These are phyloP conservation scores for Drosophila lutescens DNA, from an alignment of 2,888 invertebrate species.

Conservation along the genomic window DNA sequence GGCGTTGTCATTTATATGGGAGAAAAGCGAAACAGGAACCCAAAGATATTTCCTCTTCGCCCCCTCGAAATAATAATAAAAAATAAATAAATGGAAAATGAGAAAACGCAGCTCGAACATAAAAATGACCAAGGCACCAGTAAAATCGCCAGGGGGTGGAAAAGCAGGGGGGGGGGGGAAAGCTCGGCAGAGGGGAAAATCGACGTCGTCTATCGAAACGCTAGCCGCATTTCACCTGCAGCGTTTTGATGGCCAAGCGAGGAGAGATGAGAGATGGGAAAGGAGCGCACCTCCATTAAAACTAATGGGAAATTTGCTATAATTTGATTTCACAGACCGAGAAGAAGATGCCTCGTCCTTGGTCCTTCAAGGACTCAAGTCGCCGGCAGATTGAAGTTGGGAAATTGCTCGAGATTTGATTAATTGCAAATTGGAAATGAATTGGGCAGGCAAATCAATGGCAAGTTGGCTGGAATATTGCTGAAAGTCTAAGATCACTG, in stretches of 20 bases:
- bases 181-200: slow-evolving; percentile 58
- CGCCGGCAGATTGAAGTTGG: slow-evolving; percentile 3
- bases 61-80: slow-evolving; percentile 67
- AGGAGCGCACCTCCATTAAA: slow-evolving; percentile 67
- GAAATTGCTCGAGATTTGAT: slow-evolving; percentile 37
- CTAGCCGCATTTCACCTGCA: slow-evolving; percentile 70
- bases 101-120: slow-evolving; percentile 61
- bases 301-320: slow-evolving; percentile 79
- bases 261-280: neutral
- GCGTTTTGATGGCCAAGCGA: slow-evolving; percentile 60
- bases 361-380: neutral
- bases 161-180: slow-evolving; percentile 26
- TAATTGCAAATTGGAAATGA: slow-evolving; percentile 40
- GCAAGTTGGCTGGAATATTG: neutral
- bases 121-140: slow-evolving; percentile 54
- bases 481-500: neutral
- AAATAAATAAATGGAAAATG: slow-evolving; percentile 81
- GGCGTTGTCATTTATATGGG: slow-evolving; percentile 81
- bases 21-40: slow-evolving; percentile 19
- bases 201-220: slow-evolving; percentile 64
- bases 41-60: slow-evolving; percentile 75
- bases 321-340: slow-evolving; percentile 68
- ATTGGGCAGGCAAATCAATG: slow-evolving; percentile 30
- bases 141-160: slow-evolving; percentile 15
- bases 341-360: neutral